phyloP scores from a whole-genome alignment of 2,113 vertebrate species.

The Struthidea cinerea region DNA sequence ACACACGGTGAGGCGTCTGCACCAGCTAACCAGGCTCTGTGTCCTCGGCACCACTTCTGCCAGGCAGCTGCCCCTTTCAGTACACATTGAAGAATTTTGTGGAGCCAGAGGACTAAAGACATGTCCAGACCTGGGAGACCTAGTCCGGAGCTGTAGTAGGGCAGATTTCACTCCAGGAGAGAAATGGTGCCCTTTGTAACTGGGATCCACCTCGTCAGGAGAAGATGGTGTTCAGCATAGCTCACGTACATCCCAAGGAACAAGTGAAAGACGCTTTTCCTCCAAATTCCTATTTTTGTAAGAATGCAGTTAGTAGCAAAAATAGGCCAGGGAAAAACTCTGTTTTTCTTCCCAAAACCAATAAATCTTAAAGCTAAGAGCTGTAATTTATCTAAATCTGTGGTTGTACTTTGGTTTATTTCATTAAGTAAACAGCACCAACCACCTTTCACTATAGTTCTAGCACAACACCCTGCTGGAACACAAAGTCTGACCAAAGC shows the following conservation, averaged over 20 bases:
- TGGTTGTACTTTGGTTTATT: background rate
- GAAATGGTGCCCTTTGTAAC: background rate
- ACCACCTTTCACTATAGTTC: background rate
- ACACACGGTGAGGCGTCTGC: background rate
- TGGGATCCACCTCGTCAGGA: background rate
- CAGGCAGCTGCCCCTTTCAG: background rate
- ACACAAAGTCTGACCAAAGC: background rate
- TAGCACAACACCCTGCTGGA: background rate
- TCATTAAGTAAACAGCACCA: background rate
- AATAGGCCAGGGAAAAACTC: background rate
- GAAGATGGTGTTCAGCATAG: background rate
- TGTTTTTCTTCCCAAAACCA: background rate
- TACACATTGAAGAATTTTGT: fast-evolving
- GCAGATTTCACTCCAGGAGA: background rate
- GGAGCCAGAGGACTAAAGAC: background rate
- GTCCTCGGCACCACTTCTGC: background rate
- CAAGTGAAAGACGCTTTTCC: background rate
- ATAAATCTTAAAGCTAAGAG: background rate
- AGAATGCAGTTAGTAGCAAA: background rate
- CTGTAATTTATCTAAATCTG: background rate
- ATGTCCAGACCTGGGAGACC: background rate
- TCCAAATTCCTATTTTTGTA: background rate
- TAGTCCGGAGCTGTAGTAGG: background rate
- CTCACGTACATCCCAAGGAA: background rate
- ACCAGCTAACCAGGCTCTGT: background rate